Percentiles rank a stretch among this genome's conserved stretches.
Evolutionary conservation across 2,888 invertebrate genomes (phyloP).

Genomic region (Amphipyra tragopoginis): DNA sequence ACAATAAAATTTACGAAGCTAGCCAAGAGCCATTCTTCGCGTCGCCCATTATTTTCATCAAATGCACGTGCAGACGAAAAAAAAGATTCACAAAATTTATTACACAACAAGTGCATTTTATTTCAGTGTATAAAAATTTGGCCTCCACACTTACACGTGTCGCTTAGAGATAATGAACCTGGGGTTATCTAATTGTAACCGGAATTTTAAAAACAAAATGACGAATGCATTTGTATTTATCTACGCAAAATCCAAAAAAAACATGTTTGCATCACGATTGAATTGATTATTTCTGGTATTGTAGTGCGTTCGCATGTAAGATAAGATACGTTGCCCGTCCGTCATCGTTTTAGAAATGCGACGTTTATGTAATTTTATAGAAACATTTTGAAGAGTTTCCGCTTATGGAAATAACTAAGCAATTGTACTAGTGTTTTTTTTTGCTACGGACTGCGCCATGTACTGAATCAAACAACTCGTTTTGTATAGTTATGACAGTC

Average conservation of each 20-base stretch:
- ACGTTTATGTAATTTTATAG: not conserved
- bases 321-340: constrained; percentile 22
- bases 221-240: constrained; percentile 73
- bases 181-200: constrained; percentile 65
- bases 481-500: too few species aligned
- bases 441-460: not conserved
- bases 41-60: constrained; percentile 18
- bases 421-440: not conserved
- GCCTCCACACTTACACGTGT: constrained; percentile 73
- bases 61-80: constrained; percentile 23
- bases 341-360: constrained; percentile 9
- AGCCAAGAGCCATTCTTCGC: constrained; percentile 22
- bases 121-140: constrained; percentile 46
- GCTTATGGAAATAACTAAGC: not conserved
- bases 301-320: constrained; percentile 33
- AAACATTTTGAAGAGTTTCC: constrained; percentile 14
- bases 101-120: constrained; percentile 53
- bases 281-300: constrained; percentile 31
- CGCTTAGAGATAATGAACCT: constrained; percentile 56
- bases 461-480: too few species aligned
- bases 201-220: constrained; percentile 70
- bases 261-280: constrained; percentile 32
- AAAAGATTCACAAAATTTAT: constrained; percentile 23
- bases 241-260: constrained; percentile 30
- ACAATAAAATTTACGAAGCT: constrained; percentile 11